These are phyloP conservation scores for Netelia virgata DNA, from an alignment of 2,888 invertebrate species.

Conservation along the genomic window DNA sequence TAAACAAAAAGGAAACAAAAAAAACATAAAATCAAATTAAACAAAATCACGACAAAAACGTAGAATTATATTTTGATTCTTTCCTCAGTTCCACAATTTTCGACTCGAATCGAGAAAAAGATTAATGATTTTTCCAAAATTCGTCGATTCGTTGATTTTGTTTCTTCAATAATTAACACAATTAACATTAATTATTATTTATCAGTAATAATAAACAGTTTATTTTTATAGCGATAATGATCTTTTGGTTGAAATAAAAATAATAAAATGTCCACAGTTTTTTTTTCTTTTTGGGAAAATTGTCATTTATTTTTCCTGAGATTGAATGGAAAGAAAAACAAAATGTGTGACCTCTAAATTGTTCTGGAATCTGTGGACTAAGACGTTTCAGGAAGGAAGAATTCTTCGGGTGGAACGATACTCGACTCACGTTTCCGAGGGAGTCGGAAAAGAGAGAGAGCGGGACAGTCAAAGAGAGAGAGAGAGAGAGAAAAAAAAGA, in stretches of 20 bases:
- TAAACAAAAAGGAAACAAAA: neutral
- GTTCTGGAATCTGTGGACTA: conserved; percentile 24
- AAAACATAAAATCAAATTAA: conserved; percentile 9
- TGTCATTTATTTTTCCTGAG: neutral
- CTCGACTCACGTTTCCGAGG: conserved; percentile 19
- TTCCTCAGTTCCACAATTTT: too few species aligned
- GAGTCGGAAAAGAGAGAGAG: neutral
- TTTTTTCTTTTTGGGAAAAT: too few species aligned
- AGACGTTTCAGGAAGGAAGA: conserved; percentile 40
- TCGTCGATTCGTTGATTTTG: too few species aligned
- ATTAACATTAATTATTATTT: too few species aligned
- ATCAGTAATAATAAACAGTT: too few species aligned
- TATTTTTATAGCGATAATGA: too few species aligned
- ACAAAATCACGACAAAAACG: neutral
- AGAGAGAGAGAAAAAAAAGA: conserved; percentile 44
- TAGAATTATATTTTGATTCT: neutral
- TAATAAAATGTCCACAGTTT: too few species aligned
- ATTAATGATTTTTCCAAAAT: too few species aligned
- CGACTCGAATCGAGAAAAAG: too few species aligned
- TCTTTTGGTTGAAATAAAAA: too few species aligned
- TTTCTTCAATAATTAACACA: too few species aligned
- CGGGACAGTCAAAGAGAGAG: neutral
- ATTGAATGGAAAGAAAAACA: neutral
- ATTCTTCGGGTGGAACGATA: conserved; percentile 51
- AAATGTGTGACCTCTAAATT: conserved; percentile 20